Conservation (phyloP, 2,113 vertebrate species). For the Neolamprologus ventralis region DNA sequence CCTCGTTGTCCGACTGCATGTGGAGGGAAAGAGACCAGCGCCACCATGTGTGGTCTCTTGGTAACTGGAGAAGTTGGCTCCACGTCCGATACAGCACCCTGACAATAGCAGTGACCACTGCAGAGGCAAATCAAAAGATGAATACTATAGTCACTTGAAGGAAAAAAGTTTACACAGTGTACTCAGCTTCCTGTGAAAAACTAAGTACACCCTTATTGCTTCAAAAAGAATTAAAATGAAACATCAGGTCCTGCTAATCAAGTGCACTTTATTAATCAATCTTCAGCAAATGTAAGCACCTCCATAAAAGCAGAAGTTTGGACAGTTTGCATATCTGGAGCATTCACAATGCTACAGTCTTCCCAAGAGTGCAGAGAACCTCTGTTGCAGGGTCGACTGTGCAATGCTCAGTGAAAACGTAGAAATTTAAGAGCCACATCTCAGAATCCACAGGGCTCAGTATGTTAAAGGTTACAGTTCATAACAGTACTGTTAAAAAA, state of each 20-base stretch:
- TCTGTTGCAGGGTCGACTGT: not conserved
- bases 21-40: slow-evolving; percentile 87
- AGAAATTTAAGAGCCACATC: not conserved
- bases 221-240: not conserved
- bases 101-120: slow-evolving; percentile 87
- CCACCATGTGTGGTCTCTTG: slow-evolving; percentile 85
- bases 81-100: slow-evolving; percentile 72
- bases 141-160: not conserved
- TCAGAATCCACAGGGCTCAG: not conserved
- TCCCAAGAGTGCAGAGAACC: not conserved
- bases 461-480: not conserved
- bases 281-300: not conserved
- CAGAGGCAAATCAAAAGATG: not conserved
- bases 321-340: not conserved
- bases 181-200: not conserved
- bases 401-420: not conserved
- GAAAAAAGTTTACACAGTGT: not conserved
- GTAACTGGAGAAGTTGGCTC: slow-evolving; percentile 51
- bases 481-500: not conserved
- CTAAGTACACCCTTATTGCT: not conserved
- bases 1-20: slow-evolving; percentile 73
- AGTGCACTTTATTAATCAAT: not conserved
- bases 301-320: not conserved
- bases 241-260: not conserved
- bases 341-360: not conserved